A percentile compares a stretch with the other conserved stretches of the same genome.
These are phyloP conservation scores for Anastatus disparis DNA, from an alignment of 1,140 invertebrate genomes.

Conservation along the genomic window DNA sequence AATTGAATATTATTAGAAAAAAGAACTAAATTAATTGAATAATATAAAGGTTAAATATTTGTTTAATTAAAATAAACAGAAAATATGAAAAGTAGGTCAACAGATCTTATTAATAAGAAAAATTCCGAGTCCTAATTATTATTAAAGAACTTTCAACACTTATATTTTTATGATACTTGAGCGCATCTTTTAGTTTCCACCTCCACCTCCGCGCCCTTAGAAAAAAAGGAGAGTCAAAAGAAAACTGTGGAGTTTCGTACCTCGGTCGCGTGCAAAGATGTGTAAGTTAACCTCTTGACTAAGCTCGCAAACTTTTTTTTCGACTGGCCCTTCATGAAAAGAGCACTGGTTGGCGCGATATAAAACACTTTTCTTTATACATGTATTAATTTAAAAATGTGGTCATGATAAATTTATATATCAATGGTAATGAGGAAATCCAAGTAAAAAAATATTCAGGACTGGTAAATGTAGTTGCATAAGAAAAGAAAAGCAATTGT, in stretches of 20 bases:
- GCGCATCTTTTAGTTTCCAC: too few species aligned
- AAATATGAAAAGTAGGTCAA: slow-evolving; percentile 13
- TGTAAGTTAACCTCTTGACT: slow-evolving; percentile 38
- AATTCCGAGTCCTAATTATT: not conserved
- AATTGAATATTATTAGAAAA: too few species aligned
- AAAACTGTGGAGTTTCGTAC: not conserved
- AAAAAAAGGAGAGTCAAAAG: not conserved
- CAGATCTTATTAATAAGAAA: not conserved
- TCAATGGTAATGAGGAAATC: not conserved
- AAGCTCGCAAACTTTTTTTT: slow-evolving; percentile 38
- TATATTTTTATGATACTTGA: slow-evolving; percentile 16
- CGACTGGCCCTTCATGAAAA: slow-evolving; percentile 21
- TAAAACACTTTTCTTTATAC: slow-evolving; percentile 23
- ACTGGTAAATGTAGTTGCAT: too few species aligned
- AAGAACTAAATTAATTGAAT: too few species aligned
- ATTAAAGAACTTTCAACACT: too few species aligned
- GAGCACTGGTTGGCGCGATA: slow-evolving; percentile 18
- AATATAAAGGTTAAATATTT: too few species aligned
- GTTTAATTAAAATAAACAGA: too few species aligned
- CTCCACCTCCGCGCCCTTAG: not conserved
- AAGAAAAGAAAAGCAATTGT: too few species aligned
- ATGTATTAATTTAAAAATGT: not conserved
- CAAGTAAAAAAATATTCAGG: too few species aligned
- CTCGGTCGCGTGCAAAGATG: slow-evolving; percentile 19
- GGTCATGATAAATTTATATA: slow-evolving; percentile 1